Conservation (phyloP, 2,888 invertebrate genomes). For the Aelia acuminata region DNA sequence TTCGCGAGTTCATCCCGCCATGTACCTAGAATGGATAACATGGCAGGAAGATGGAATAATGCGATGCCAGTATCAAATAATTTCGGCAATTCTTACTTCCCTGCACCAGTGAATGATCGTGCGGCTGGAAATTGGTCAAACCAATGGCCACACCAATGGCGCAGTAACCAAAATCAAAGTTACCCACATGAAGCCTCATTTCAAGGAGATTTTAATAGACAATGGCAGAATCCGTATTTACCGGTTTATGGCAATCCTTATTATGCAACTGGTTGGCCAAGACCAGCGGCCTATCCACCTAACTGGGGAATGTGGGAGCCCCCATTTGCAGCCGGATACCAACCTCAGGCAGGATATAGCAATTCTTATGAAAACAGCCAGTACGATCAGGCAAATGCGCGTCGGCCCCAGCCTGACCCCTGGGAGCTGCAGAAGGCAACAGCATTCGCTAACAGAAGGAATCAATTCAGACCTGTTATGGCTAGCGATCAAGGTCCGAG, state of each 20-base stretch:
- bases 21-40: neutral
- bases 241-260: too few species aligned
- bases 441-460: neutral
- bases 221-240: neutral
- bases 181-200: neutral
- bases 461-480: too few species aligned
- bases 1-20: neutral
- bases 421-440: neutral
- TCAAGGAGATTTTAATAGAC: neutral
- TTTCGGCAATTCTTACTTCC: neutral
- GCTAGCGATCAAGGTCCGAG: too few species aligned
- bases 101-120: neutral
- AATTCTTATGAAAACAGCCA: too few species aligned
- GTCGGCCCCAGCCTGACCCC: neutral
- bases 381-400: neutral
- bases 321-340: neutral
- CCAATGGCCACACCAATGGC: neutral
- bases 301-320: neutral
- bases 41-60: neutral
- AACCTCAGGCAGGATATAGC: neutral
- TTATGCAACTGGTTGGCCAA: too few species aligned
- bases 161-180: too few species aligned
- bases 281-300: neutral
- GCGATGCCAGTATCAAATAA: neutral
- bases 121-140: neutral